Evolutionary conservation across 2,797 vertebrate species (phyloP).

Genomic region (Kryptolebias ocellatus): DNA sequence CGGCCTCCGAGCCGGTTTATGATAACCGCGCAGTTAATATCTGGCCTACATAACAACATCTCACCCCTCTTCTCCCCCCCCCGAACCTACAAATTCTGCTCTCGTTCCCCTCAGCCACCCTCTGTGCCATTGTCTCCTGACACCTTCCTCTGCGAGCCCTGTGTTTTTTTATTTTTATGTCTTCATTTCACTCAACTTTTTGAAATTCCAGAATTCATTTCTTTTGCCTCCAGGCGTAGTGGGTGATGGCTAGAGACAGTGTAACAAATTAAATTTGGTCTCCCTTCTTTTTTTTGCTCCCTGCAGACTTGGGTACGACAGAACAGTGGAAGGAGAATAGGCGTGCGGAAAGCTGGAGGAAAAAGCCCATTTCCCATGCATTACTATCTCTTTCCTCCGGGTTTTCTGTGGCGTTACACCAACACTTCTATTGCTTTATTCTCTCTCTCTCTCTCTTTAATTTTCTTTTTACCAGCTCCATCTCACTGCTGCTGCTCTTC

Average conservation of each 20-base stretch:
- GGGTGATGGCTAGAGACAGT: slow-evolving; percentile 65
- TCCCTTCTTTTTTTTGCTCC: slow-evolving; percentile 48
- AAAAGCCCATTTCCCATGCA: slow-evolving; percentile 73
- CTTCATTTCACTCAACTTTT: slow-evolving; percentile 70
- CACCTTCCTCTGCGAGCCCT: slow-evolving; percentile 52
- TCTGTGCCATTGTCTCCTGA: slow-evolving; percentile 70
- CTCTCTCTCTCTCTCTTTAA: slow-evolving; percentile 49
- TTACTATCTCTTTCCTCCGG: slow-evolving; percentile 72
- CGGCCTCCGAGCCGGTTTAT: slow-evolving; percentile 49
- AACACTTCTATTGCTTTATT: slow-evolving; percentile 62
- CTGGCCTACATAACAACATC: slow-evolving; percentile 60
- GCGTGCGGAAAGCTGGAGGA: slow-evolving; percentile 53
- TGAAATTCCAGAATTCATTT: slow-evolving; percentile 78
- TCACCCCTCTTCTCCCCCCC: slow-evolving; percentile 7
- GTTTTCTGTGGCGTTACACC: slow-evolving; percentile 57
- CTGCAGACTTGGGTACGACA: slow-evolving; percentile 55
- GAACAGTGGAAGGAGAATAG: slow-evolving; percentile 56
- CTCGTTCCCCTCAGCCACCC: slow-evolving; percentile 69
- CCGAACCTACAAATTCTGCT: slow-evolving; percentile 50
- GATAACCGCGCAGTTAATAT: slow-evolving; percentile 70
- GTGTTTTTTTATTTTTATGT: slow-evolving; percentile 58
- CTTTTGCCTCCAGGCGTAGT: slow-evolving; percentile 60
- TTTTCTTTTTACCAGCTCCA: slow-evolving; percentile 54
- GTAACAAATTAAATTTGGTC: slow-evolving; percentile 76
- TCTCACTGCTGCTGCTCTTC: slow-evolving; percentile 34